Conservation (phyloP, 2,888 invertebrate genomes). For the Panopea generosa region DNA sequence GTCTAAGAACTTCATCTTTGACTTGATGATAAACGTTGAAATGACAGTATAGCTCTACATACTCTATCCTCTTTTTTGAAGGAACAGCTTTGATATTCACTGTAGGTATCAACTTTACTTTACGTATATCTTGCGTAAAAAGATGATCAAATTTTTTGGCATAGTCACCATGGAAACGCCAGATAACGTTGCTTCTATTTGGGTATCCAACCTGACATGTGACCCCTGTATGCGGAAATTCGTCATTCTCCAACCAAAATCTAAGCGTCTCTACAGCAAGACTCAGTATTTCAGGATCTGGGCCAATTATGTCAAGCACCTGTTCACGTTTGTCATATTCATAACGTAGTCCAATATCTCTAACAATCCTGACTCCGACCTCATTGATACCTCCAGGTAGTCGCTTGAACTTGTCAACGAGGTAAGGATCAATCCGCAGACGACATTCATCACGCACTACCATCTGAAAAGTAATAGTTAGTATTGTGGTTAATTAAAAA, state of each 20-base stretch:
- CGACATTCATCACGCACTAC: slow-evolving; percentile 11
- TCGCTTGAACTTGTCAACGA: slow-evolving; percentile 55
- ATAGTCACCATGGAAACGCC: slow-evolving; percentile 62
- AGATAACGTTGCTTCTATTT: slow-evolving; percentile 51
- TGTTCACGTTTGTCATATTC: slow-evolving; percentile 42
- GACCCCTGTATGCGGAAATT: slow-evolving; percentile 50
- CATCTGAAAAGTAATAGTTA: slow-evolving; percentile 14
- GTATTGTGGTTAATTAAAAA: no score
- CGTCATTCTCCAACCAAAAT: slow-evolving; percentile 59
- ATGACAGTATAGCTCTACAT: slow-evolving; percentile 56
- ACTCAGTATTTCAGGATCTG: slow-evolving; percentile 52
- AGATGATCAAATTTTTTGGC: slow-evolving; percentile 61
- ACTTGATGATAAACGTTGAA: slow-evolving; percentile 49
- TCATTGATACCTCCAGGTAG: slow-evolving; percentile 53
- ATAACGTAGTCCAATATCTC: slow-evolving; percentile 49
- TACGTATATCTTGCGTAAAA: slow-evolving; percentile 46
- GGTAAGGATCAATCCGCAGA: slow-evolving; percentile 51
- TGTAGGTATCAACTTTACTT: slow-evolving; percentile 40
- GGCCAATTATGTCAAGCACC: slow-evolving; percentile 50
- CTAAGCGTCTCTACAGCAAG: slow-evolving; percentile 54
- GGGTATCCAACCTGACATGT: slow-evolving; percentile 63
- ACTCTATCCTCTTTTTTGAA: slow-evolving; percentile 49
- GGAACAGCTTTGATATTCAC: slow-evolving; percentile 59
- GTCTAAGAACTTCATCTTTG: slow-evolving; percentile 37
- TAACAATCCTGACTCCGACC: slow-evolving; percentile 50